Conservation (phyloP, 2,888 invertebrate species). For the Aporophyla lueneburgensis region DNA sequence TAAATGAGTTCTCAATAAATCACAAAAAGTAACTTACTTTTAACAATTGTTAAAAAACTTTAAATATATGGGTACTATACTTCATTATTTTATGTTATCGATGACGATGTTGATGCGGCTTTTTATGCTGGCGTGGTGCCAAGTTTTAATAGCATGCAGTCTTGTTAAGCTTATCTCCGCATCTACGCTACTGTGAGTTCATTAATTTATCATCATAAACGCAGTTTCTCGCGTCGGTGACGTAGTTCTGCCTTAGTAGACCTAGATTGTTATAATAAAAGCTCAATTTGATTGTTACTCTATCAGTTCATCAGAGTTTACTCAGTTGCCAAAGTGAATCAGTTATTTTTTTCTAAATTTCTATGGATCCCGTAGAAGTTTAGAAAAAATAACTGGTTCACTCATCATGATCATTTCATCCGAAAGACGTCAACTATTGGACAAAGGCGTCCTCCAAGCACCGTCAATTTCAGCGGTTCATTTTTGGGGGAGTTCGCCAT, state of each 20-base stretch:
- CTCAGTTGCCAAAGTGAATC: not conserved
- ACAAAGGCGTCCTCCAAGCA: too few relatives aligned
- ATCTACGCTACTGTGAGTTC: constrained; percentile 5
- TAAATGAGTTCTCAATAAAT: too few relatives aligned
- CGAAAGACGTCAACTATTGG: too few relatives aligned
- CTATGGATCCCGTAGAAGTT: too few relatives aligned
- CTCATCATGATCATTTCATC: too few relatives aligned
- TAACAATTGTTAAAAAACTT: too few relatives aligned
- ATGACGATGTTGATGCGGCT: not conserved
- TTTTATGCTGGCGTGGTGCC: constrained; percentile 29
- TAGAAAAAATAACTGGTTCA: too few relatives aligned
- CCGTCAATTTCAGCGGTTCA: too few relatives aligned
- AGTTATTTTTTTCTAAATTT: not conserved
- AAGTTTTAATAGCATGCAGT: constrained; percentile 26
- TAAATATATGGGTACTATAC: not conserved
- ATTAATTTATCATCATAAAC: constrained; percentile 6
- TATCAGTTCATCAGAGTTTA: not conserved
- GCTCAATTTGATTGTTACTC: not conserved
- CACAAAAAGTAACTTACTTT: too few relatives aligned
- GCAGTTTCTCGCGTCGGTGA: not conserved
- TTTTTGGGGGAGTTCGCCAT: too few relatives aligned
- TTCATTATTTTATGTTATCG: constrained; percentile 19
- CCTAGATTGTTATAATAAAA: not conserved
- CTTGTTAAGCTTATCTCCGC: constrained; percentile 10
- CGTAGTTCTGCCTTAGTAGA: not conserved